phyloP scores from a whole-genome alignment of 2,113 vertebrate genomes.

The Tyto alba region DNA sequence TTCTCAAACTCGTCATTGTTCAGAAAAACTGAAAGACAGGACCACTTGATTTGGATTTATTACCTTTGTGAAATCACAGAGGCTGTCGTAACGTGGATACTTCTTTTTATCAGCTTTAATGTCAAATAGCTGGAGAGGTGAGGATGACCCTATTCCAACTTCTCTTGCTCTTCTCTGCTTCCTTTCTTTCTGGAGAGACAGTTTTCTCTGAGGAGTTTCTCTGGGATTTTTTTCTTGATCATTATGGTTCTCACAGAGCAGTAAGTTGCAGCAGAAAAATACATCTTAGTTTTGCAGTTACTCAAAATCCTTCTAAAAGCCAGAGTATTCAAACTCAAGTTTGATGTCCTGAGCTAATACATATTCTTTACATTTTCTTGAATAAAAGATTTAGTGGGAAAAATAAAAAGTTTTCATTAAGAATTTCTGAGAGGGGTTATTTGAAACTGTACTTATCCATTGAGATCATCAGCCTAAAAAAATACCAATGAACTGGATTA shows the following conservation, averaged over 20 bases:
- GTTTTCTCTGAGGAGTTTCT: neutral
- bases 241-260: neutral
- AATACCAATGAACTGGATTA: neutral
- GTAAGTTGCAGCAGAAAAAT: neutral
- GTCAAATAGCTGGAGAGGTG: neutral
- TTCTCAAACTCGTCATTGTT: neutral
- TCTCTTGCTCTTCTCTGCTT: neutral
- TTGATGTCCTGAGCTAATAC: neutral
- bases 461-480: neutral
- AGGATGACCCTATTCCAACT: neutral
- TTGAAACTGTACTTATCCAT: neutral
- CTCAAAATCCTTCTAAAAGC: neutral
- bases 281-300: neutral
- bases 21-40: neutral
- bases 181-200: neutral
- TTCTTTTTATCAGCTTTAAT: neutral
- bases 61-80: neutral
- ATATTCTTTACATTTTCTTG: neutral
- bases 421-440: neutral
- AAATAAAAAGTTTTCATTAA: neutral
- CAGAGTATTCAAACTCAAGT: neutral
- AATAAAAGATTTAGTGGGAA: neutral
- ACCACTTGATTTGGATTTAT: neutral
- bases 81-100: neutral
- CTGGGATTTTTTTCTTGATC: neutral